These are phyloP conservation scores for Cherax destructor DNA, from an alignment of 1,140 invertebrate genomes.

Conservation along the genomic window DNA sequence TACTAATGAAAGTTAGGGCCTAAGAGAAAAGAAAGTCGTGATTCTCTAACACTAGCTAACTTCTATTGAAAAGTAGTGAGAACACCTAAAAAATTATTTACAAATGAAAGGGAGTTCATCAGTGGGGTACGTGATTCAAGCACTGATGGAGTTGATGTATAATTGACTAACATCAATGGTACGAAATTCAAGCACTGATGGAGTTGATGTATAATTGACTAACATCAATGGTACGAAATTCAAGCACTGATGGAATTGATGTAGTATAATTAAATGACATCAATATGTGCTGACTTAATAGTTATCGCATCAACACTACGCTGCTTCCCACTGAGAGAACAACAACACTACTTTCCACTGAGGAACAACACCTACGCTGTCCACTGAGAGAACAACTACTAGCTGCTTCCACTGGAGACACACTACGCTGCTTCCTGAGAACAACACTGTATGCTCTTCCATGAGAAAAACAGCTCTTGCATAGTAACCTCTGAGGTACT, in stretches of 20 bases:
- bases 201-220: too few species aligned
- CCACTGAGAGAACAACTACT: background rate
- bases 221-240: background rate
- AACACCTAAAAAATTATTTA: background rate
- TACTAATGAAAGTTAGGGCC: background rate
- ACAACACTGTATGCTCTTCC: too few species aligned
- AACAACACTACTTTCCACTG: background rate
- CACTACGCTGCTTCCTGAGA: background rate
- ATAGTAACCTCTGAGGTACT: background rate
- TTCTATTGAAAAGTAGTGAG: background rate
- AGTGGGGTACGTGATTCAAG: too few species aligned
- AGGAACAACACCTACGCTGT: background rate
- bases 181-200: too few species aligned
- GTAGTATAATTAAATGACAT: background rate
- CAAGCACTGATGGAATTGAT: background rate
- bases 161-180: background rate
- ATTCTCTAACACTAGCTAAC: conserved; percentile 5
- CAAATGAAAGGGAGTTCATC: background rate
- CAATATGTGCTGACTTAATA: background rate
- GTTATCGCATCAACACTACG: background rate
- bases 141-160: too few species aligned
- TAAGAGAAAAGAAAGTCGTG: background rate
- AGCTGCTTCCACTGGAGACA: too few species aligned
- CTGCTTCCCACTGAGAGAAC: background rate
- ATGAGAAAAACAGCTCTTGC: too few species aligned